Evolutionary conservation across 2,113 vertebrate genomes (phyloP).

Genomic region (Steatornis caripensis): DNA sequence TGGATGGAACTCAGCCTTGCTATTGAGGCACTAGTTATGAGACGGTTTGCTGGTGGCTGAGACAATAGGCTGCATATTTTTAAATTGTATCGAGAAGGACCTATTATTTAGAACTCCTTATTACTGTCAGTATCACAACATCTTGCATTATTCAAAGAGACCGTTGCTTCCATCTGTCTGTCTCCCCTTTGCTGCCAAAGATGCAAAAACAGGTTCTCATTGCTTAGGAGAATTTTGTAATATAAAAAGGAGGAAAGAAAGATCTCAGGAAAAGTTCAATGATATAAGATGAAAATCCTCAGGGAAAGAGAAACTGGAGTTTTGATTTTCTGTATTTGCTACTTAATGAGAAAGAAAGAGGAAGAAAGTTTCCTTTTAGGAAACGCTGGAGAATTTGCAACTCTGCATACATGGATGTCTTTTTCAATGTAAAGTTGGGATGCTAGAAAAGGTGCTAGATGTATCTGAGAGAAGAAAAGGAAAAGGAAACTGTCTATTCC

Average conservation of each 20-base stretch:
- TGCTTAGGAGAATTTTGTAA: constrained; percentile 59
- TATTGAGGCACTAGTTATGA: constrained; percentile 25
- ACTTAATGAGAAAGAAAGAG: neutral
- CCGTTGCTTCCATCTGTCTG: constrained; percentile 69
- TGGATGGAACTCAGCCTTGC: constrained; percentile 47
- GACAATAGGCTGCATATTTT: constrained; percentile 68
- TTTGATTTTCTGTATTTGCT: neutral
- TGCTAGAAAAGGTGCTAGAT: neutral
- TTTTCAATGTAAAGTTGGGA: neutral
- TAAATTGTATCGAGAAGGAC: constrained; percentile 62
- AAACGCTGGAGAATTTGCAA: neutral
- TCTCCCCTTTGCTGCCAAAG: constrained; percentile 75
- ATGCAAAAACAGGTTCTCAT: constrained; percentile 67
- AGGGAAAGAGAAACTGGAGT: constrained; percentile 1
- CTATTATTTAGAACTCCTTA: constrained; percentile 72
- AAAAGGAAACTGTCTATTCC: neutral
- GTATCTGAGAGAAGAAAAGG: neutral
- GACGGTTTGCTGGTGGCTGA: constrained; percentile 31
- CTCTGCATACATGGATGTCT: neutral
- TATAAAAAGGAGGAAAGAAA: constrained; percentile 37
- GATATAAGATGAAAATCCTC: constrained; percentile 9
- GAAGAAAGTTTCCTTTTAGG: neutral
- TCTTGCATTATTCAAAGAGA: constrained; percentile 75
- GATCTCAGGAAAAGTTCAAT: constrained; percentile 62
- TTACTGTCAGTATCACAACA: constrained; percentile 72